These are phyloP conservation scores for Ischnura elegans DNA, from an alignment of 2,888 invertebrate genomes.

Conservation along the genomic window DNA sequence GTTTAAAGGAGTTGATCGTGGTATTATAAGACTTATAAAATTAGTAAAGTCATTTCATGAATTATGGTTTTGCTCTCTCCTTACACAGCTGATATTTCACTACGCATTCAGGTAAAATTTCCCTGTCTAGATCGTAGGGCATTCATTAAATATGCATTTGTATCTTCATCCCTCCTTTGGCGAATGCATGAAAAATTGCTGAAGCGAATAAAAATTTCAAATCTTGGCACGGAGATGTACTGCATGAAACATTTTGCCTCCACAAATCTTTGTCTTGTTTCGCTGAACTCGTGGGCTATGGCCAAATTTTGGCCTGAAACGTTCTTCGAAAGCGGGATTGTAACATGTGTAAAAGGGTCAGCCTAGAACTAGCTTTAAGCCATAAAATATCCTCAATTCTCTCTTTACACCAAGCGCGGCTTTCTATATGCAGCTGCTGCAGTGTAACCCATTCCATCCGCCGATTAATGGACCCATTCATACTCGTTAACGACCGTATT, in stretches of 20 bases:
- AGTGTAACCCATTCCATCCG: background rate
- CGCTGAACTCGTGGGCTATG: background rate
- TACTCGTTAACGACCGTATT: background rate
- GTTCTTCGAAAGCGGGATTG: background rate
- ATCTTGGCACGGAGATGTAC: no score
- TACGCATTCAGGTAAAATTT: no score
- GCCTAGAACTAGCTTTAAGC: background rate
- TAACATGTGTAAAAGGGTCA: background rate
- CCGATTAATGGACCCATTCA: background rate
- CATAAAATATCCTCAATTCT: background rate
- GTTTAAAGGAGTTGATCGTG: no score
- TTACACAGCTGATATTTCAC: no score
- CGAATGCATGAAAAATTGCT: no score
- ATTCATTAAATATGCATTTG: no score
- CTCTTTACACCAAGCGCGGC: background rate
- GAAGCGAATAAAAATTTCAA: background rate
- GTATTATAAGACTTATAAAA: no score
- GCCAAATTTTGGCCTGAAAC: background rate
- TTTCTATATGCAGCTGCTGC: background rate
- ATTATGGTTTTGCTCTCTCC: no score
- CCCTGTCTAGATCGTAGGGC: no score
- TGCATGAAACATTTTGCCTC: background rate
- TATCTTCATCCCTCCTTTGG: no score
- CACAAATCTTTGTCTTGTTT: background rate
- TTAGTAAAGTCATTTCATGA: no score